Conservation (phyloP, 2,797 vertebrate species). For the Ptychadena robeensis region DNA sequence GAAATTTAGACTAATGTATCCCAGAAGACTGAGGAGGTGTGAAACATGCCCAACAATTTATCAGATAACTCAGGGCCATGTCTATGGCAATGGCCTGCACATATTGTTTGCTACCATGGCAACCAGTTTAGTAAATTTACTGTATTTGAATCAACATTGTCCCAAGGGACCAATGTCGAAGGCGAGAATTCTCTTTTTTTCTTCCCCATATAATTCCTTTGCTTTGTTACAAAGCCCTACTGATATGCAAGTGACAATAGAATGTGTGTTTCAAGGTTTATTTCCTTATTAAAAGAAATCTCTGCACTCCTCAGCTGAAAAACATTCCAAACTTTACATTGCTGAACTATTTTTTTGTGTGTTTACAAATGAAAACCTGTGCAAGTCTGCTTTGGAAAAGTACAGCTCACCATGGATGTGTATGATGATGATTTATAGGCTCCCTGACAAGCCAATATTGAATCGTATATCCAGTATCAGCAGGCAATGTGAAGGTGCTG, state of each 20-base stretch:
- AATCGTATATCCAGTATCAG: too few relatives aligned
- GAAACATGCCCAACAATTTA: constrained; percentile 59
- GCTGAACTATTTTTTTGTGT: too few relatives aligned
- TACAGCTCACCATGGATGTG: too few relatives aligned
- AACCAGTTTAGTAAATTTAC: constrained; percentile 67
- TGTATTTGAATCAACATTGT: constrained; percentile 64
- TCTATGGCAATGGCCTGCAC: constrained; percentile 65
- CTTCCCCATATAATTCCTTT: constrained; percentile 57
- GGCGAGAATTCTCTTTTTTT: constrained; percentile 63
- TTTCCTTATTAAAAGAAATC: constrained; percentile 29
- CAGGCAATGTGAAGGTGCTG: too few relatives aligned
- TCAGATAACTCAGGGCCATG: constrained; percentile 62
- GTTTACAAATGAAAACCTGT: too few relatives aligned
- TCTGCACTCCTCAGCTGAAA: constrained; percentile 6
- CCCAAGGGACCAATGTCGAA: constrained; percentile 62
- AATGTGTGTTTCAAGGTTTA: constrained; percentile 50
- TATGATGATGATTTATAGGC: too few relatives aligned
- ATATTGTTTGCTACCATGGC: constrained; percentile 69
- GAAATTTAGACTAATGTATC: constrained; percentile 54
- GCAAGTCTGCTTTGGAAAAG: too few relatives aligned
- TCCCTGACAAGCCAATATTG: too few relatives aligned
- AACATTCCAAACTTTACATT: not conserved
- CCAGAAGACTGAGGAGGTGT: constrained; percentile 53
- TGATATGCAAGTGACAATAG: not conserved
- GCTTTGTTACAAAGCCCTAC: constrained; percentile 41